Base-by-base conservation (phyloP, 1,140 invertebrate species). In the Brachystomella parvula region DNA sequence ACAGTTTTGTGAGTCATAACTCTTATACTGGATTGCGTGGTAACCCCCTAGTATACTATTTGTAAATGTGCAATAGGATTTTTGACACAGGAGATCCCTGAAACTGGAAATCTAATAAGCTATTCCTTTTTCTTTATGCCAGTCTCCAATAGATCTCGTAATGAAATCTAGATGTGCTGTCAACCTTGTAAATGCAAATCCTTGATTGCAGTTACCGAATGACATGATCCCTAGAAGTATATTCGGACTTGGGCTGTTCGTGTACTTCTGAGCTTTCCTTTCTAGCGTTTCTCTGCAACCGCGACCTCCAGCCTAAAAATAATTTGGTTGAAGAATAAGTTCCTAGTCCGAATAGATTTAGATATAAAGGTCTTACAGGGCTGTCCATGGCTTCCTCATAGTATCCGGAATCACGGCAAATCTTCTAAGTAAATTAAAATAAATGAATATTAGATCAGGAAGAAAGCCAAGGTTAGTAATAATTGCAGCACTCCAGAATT, bases 91-190 rank as follows among this genome's bases (percentile, higher is more conserved):
- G n/a, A n/a, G n/a, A n/a, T n/a, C n/a, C n/a, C n/a, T n/a, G n/a
- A n/a, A 44, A 44, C n/a, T n/a, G 39, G 39, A 44, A n/a, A 44
- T 44, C 39, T 12, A n/a, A 6, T 53, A 15, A 12, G 21, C 3
- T 17, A 17, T 15, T 9, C 24, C 49, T 6, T 15, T 12, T 24
- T 60, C 58, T 30, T 47, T 17, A 63, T 49, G 32, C 62, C 47
- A 49, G 15, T 2, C 9, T 15, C 62, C 62, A 17, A 53, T 63
- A 30, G 26, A 31, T n/a, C 49, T 28, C 12, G 39, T 6, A 3
- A 63, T 19, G 47, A 63, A 63, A 63, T 63, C 62, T 15, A 63
- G 26, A 32, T 63, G 39, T 12, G 62, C 62, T 21, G 62, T 53
- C 21, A 63, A n/a, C 24, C 62, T 63, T 28, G 62, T 63, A 26